Conservation (phyloP, 2,113 vertebrate species). For the Pelecanoides urinatrix region DNA sequence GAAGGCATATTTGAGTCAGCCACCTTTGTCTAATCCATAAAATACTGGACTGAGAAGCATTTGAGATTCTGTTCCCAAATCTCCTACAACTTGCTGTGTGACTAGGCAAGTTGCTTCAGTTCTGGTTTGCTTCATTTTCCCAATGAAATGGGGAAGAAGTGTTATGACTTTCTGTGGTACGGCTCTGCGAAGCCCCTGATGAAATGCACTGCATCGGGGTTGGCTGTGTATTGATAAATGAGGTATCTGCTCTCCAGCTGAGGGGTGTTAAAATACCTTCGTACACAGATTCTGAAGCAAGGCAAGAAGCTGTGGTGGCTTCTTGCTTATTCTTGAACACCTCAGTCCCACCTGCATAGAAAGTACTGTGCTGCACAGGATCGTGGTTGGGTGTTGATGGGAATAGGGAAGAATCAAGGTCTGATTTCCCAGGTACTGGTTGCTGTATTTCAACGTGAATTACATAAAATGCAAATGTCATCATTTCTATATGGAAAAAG, state of each 20-base stretch:
- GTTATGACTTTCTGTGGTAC: no score
- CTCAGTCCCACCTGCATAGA: neutral
- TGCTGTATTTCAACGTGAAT: neutral
- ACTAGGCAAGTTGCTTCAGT: neutral
- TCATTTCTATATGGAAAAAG: neutral
- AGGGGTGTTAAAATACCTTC: neutral
- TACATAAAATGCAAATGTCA: neutral
- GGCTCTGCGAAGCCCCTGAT: fast-evolving
- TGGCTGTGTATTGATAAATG: neutral
- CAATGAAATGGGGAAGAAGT: neutral
- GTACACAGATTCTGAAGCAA: neutral
- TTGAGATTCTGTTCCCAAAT: neutral
- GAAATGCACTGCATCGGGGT: neutral
- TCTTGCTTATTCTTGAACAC: neutral
- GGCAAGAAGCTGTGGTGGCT: neutral
- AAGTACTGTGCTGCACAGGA: neutral
- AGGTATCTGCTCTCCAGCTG: neutral
- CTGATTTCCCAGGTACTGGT: fast-evolving
- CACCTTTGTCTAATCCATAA: neutral
- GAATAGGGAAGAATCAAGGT: neutral
- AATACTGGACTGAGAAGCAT: neutral
- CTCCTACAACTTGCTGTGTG: neutral
- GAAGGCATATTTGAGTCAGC: neutral
- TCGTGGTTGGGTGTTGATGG: neutral
- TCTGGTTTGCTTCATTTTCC: neutral